Base-by-base conservation (phyloP, 2,113 vertebrate species). In the Siniperca knerii region DNA sequence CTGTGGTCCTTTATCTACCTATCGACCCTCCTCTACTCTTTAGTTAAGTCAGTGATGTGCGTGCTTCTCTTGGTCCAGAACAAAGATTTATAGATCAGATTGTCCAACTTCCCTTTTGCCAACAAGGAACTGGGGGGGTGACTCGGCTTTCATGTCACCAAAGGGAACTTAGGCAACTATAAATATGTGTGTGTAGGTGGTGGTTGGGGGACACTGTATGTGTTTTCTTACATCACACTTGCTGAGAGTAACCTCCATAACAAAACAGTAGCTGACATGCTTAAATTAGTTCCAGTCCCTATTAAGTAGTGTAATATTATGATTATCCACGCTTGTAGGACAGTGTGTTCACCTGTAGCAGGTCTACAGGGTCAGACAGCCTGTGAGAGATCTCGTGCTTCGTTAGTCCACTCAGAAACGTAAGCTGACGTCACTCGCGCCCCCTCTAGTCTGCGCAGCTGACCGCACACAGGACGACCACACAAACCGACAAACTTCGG, bases 401-500 rank as follows among this genome's bases (percentile, higher is more conserved):
- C 2, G 25, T 81, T 50, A 60, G 84, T 81, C 87, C 82, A 75
- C 68, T 82, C 48, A 42, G 65, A n/a, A 48, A 52, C 46, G 66
- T 25, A 11, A 4, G 44, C 6, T 91, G 86, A 95, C 94, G 94
- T 95, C 94, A 92, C 77, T 16, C 1, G 75, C 1, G 77, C 86
- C 85, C 29, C 88, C 89, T 75, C 84, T 64, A 6, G 58, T 37
- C 52, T 67, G 82, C 79, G 70, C 82, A 64, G 82, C 77, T 40
- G 78, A 60, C 8, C 82, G 57, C 69, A 60, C 33, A 37, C 77
- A 60, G 35, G 35, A 37, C 35, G 35, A 44, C 42, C 42, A 2
- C 81, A 3, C 72, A 23, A 10, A 33, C 21, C 35, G 62, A 80
- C 46, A 37, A 75, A 64, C 68, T 33, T 8, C 74, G 20, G 77